Conservation (phyloP, 1,140 invertebrate species). For the Triops longicaudatus region DNA sequence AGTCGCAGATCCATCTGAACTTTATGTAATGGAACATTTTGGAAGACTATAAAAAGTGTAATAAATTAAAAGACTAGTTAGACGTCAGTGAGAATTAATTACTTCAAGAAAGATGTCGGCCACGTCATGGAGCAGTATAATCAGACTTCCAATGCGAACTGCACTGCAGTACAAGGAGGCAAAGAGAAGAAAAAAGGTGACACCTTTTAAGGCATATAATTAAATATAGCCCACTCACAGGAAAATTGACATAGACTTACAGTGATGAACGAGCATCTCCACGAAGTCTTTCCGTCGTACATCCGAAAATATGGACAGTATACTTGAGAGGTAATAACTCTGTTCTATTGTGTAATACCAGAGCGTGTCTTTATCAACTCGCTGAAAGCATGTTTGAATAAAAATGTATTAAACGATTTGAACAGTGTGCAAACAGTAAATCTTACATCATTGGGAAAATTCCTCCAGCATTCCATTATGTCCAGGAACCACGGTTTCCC, state of each 20-base stretch:
- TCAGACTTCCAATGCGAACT: slow-evolving; percentile 79
- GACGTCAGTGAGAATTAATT: not conserved
- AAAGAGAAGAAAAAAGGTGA: slow-evolving; percentile 76
- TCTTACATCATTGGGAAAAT: slow-evolving; percentile 48
- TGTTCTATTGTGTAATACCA: slow-evolving; percentile 87
- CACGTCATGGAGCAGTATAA: slow-evolving; percentile 87
- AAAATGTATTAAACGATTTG: not conserved
- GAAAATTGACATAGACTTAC: not conserved
- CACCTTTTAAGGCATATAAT: slow-evolving; percentile 44
- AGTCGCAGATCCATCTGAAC: not conserved
- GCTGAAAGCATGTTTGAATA: not conserved
- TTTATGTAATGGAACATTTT: slow-evolving; percentile 26
- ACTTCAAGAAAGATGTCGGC: slow-evolving; percentile 89
- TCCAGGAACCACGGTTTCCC: slow-evolving; percentile 92
- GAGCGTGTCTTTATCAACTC: not conserved
- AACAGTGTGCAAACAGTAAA: not conserved
- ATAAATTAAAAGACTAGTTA: not conserved
- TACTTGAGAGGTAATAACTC: slow-evolving; percentile 90
- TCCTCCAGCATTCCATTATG: slow-evolving; percentile 80
- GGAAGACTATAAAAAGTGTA: slow-evolving; percentile 22
- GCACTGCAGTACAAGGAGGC: slow-evolving; percentile 94
- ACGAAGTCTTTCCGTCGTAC: slow-evolving; percentile 89
- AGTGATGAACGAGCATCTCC: slow-evolving; percentile 96
- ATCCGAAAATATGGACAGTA: slow-evolving; percentile 86
- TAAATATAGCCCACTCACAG: not conserved